phyloP scores from a whole-genome alignment of 2,888 invertebrate genomes.

The Apodemia zela region DNA sequence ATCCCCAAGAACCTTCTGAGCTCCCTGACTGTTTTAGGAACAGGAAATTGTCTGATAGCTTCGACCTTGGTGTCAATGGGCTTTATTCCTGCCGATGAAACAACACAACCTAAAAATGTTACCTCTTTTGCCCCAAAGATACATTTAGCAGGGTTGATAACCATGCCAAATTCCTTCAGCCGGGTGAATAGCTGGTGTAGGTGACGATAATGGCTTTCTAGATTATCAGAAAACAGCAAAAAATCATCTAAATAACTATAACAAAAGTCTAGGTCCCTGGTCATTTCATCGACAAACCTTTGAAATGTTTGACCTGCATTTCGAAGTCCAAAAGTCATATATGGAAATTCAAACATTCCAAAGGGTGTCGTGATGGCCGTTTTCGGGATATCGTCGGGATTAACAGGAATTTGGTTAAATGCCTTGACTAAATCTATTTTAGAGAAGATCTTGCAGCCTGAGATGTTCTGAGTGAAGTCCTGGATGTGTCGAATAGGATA shows the following conservation, averaged over 20 bases:
- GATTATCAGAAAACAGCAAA: neutral
- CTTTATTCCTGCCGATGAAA: conserved; percentile 4
- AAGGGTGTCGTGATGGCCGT: conserved; percentile 39
- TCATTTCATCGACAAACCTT: conserved; percentile 41
- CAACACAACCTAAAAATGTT: neutral
- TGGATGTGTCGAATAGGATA: conserved; percentile 42
- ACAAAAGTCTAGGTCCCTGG: conserved; percentile 22
- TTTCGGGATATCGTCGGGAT: conserved; percentile 37
- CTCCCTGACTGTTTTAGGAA: conserved; percentile 19
- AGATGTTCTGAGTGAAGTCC: conserved; percentile 38
- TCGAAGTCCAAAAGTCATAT: conserved; percentile 20
- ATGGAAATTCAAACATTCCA: conserved; percentile 7
- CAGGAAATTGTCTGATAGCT: conserved; percentile 18
- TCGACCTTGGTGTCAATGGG: neutral
- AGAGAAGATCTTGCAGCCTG: conserved; percentile 36
- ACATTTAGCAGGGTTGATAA: conserved; percentile 18
- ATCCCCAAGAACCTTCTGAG: conserved; percentile 23
- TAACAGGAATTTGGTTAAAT: conserved; percentile 17
- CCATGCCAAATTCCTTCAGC: conserved; percentile 15
- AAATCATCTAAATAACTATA: conserved; percentile 16
- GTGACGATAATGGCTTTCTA: neutral
- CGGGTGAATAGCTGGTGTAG: conserved; percentile 5
- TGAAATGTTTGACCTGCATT: conserved; percentile 45
- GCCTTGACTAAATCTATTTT: conserved; percentile 24
- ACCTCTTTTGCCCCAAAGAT: conserved; percentile 12